A percentile compares a stretch with the other conserved stretches of the same genome.
phyloP scores from a whole-genome alignment of 2,797 vertebrate species.

The Merluccius polli region DNA sequence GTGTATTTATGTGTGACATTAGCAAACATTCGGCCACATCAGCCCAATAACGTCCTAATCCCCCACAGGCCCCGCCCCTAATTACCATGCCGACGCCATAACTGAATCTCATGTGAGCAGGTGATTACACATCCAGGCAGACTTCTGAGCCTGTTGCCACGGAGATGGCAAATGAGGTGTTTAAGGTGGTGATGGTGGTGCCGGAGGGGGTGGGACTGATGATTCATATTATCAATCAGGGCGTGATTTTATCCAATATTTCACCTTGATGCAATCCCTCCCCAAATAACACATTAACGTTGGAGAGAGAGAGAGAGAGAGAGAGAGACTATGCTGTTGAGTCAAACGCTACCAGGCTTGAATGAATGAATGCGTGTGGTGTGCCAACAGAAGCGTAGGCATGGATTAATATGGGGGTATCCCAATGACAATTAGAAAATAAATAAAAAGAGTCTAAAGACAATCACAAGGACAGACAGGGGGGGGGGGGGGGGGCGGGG shows the following conservation, averaged over 20 bases:
- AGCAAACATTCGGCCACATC: slow-evolving; percentile 37
- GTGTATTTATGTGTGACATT: slow-evolving; percentile 40
- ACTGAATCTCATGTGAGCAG: slow-evolving; percentile 28
- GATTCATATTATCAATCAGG: slow-evolving; percentile 71
- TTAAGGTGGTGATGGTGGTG: slow-evolving; percentile 41
- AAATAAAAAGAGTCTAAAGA: slow-evolving; percentile 62
- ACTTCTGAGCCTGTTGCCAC: slow-evolving; percentile 24
- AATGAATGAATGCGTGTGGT: slow-evolving; percentile 66
- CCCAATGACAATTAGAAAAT: slow-evolving; percentile 61
- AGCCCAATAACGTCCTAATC: slow-evolving; percentile 45
- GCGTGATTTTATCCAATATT: slow-evolving; percentile 67
- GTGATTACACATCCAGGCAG: slow-evolving; percentile 40
- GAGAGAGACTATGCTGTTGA: slow-evolving; percentile 14
- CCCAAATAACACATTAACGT: slow-evolving; percentile 73
- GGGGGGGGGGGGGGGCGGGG: slow-evolving; percentile 10
- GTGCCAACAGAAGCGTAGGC: slow-evolving; percentile 30
- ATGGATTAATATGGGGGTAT: slow-evolving; percentile 49
- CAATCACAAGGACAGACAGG: slow-evolving; percentile 42
- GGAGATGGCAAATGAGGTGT: slow-evolving; percentile 64
- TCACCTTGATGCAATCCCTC: slow-evolving; percentile 69
- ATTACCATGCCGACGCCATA: slow-evolving; percentile 29
- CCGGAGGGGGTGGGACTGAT: slow-evolving; percentile 46
- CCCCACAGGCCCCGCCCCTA: slow-evolving; percentile 12
- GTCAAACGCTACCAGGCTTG: slow-evolving; percentile 61
- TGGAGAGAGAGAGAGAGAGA: too few relatives aligned